Evolutionary conservation across 2,888 invertebrate species (phyloP), one percentile per base, ranked within the genome.

Genomic region (Synergus gifuensis): DNA sequence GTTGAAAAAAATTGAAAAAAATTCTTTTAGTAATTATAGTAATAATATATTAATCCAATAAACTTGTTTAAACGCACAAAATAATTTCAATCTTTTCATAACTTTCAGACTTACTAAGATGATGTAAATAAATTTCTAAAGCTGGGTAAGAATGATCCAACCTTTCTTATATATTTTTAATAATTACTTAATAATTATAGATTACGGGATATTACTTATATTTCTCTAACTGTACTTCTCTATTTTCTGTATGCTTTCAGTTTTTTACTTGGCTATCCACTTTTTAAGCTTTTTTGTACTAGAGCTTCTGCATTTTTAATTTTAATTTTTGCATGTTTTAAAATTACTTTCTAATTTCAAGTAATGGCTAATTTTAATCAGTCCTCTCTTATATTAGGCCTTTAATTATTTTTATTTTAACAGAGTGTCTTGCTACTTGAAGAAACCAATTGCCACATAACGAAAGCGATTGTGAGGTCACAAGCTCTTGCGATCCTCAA

Each of bases 401-500:
- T 36, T 36, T 36, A 36, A 36, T 36, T 5, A 36, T 36, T 5
- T 0, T 36, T 0, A 36, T 84, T 82, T 82, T 66, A 79, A 81
- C 85, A 93, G 93, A 89, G 87, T 81, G 87, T 93, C 66, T 87
- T 94, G 76, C 85, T 92, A 67, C 86, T 93, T 87, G 93, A 93
- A 79, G 94, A 94, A 83, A 91, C 91, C 73, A 92, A 90, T 63
- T 91, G 90, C 14, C 90, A 91, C 62, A 86, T 92, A 11, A 90
- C 91, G 44, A 90, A 91, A 76, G 93, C 94, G 9, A 92, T 92
- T 28, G 92, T 93, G 73, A 90, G 92, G 76, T 91, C 92, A 16
- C 92, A 93, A 85, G 93, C 93, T 2, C 85, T 94, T 12, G 92
- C 92, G 22, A 91, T 94, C 77, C 90, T 92, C 28, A 92, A 93